Evolutionary conservation across 2,113 vertebrate species (phyloP).

Genomic region (Gracilinanus agilis): DNA sequence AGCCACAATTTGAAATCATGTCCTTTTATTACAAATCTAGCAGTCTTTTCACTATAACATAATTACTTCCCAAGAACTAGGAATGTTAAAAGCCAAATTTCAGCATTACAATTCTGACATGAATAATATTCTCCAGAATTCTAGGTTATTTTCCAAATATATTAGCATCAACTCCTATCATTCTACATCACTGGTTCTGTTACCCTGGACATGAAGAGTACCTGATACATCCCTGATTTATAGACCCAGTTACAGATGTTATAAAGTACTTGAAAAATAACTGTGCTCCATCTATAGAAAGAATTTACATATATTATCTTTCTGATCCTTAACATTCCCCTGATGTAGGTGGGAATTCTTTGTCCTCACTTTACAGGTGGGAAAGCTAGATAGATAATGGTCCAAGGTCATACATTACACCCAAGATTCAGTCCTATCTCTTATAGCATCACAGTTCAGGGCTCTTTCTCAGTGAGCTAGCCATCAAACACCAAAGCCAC

Average conservation of each 20-base stretch:
- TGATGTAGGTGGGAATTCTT: not conserved
- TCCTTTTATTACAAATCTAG: not conserved
- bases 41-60: not conserved
- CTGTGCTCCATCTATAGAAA: not conserved
- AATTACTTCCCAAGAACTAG: not conserved
- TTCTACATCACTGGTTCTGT: not conserved
- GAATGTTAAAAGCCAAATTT: not conserved
- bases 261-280: slow-evolving; percentile 26
- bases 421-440: not conserved
- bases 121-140: not conserved
- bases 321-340: slow-evolving; percentile 3
- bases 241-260: slow-evolving; percentile 41
- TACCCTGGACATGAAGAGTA: not conserved
- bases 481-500: not conserved
- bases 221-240: slow-evolving; percentile 6
- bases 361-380: not conserved
- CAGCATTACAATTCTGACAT: not conserved
- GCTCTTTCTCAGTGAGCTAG: not conserved
- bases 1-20: not conserved
- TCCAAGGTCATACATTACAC: not conserved
- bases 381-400: not conserved
- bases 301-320: not conserved
- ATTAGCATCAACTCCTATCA: not conserved
- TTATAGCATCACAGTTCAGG: not conserved
- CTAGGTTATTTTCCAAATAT: not conserved